phyloP scores from a whole-genome alignment of 2,113 vertebrate genomes.

The Deroptyus accipitrinus region DNA sequence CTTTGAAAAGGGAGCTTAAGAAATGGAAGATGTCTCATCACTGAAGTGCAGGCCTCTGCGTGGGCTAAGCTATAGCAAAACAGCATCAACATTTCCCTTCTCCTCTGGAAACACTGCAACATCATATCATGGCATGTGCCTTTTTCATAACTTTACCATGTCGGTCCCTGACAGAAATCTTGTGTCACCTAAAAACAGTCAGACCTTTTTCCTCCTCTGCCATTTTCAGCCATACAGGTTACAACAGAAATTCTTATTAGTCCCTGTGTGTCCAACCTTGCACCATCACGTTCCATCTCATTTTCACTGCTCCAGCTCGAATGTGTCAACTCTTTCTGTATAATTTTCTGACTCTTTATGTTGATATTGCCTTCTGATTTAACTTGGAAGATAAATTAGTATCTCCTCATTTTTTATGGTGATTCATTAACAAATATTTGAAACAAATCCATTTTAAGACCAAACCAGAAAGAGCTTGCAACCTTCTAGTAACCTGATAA shows the following conservation, averaged over 20 bases:
- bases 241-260: not conserved
- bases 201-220: not conserved
- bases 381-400: not conserved
- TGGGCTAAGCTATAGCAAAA: not conserved
- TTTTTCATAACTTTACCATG: accelerated
- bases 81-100: constrained; percentile 4
- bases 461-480: not conserved
- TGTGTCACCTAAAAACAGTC: not conserved
- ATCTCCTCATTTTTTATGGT: not conserved
- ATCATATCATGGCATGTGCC: not conserved
- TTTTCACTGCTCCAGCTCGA: not conserved
- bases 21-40: not conserved
- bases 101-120: not conserved
- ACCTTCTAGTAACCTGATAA: not conserved
- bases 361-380: not conserved
- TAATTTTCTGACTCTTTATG: accelerated
- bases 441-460: not conserved
- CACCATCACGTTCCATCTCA: not conserved
- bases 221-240: not conserved
- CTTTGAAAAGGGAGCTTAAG: not conserved
- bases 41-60: not conserved
- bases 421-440: not conserved
- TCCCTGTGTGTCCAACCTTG: accelerated
- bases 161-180: not conserved
- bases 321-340: not conserved